Base-by-base conservation (phyloP, 2,113 vertebrate genomes). In the Gnathonemus echidnorhynchus region DNA sequence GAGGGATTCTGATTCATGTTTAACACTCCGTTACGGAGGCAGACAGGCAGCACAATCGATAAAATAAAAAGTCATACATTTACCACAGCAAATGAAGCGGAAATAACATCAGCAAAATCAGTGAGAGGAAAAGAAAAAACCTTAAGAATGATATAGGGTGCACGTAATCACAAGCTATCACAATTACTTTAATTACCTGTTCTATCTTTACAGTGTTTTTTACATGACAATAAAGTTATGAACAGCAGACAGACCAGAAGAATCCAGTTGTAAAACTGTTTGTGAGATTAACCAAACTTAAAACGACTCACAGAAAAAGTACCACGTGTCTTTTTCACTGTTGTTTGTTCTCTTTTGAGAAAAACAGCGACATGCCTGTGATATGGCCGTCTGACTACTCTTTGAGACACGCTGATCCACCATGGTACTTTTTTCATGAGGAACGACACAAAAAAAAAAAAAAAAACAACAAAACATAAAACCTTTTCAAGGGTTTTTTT, bases 101-200 rank as follows among this genome's bases (percentile, higher is more conserved):
- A 84, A 91, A 62, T 86, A 85, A 91, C 88, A 70, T 50, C 45
- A 90, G 50, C 90, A 89, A 89, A 92, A 92, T 94, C 93, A 95
- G 92, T 93, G 92, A 94, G 91, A 93, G 91, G 91, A 93, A 91
- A 94, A 91, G 93, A 91, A 90, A 39, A 92, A 93, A 91, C 87
- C 93, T 91, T 92, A 89, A 90, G 86, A 92, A 92, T 92, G 92
- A 91, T 94, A 93, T 93, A 90, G 91, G 92, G 93, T 94, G 93
- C 93, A 94, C 94, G 90, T 91, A 93, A 93, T 92, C 88, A 74
- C 91, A 93, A 92, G 93, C 93, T 93, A 94, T 93, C 94, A 95
- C 94, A 94, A 93, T 92, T 93, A 93, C 92, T 95, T 94, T 94
- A 94, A 95, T 94, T 93, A 94, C 94, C 93, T 93, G 92, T 66